These are phyloP conservation scores for Cataglyphis rosenhaueri DNA, from an alignment of 2,888 invertebrate genomes.

Conservation along the genomic window DNA sequence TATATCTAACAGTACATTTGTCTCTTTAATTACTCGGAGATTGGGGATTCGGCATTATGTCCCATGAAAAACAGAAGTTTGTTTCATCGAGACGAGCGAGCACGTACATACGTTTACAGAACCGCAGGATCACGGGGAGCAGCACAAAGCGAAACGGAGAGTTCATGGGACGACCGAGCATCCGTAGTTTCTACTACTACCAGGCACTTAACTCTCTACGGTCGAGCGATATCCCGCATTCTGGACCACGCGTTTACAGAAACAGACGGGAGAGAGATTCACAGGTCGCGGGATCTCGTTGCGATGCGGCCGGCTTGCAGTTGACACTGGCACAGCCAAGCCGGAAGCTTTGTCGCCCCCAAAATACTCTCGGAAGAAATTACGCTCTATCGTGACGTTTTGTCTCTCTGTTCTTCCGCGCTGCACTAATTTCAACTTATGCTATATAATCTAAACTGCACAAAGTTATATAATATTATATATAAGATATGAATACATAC, in stretches of 20 bases:
- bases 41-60: not conserved
- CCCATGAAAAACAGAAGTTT: conserved; percentile 18
- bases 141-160: not conserved
- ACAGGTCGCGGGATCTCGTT: conserved; percentile 24
- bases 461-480: not conserved
- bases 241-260: conserved; percentile 55
- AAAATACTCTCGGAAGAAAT: conserved; percentile 35
- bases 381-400: not conserved
- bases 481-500: not conserved
- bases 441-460: not conserved
- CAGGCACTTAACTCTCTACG: conserved; percentile 56
- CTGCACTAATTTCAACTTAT: not conserved
- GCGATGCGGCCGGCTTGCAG: conserved; percentile 59
- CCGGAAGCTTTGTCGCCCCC: conserved; percentile 56
- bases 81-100: conserved; percentile 12
- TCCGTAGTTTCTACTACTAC: conserved; percentile 46
- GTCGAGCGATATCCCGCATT: conserved; percentile 61
- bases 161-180: conserved; percentile 25
- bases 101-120: conserved; percentile 2
- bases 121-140: conserved; percentile 13
- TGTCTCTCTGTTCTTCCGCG: not conserved
- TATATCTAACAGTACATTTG: not conserved
- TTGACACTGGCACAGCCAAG: conserved; percentile 64
- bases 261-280: conserved; percentile 24
- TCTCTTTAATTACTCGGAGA: not conserved